Percentiles rank a stretch among this genome's conserved stretches.
Conservation (phyloP, 1,140 invertebrate species). For the Zaprionus davidi region DNA sequence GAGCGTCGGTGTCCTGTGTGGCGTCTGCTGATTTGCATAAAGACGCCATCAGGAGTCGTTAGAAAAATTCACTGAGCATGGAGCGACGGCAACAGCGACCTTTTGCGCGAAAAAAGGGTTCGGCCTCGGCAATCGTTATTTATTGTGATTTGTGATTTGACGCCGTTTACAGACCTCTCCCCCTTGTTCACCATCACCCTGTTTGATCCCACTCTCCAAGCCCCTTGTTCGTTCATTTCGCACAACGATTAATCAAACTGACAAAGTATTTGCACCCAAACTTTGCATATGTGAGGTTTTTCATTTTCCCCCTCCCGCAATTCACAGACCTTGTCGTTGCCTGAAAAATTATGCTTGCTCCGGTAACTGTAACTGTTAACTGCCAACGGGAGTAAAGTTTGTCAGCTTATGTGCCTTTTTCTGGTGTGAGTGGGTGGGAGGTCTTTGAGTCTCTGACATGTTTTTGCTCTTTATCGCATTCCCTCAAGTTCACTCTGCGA, state of each 20-base stretch:
- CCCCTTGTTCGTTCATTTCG: conserved; percentile 25
- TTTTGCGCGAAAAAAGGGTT: conserved; percentile 54
- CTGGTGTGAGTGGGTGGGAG: background rate
- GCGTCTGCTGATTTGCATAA: conserved; percentile 70
- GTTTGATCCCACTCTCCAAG: too few species aligned
- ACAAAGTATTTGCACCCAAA: conserved; percentile 71
- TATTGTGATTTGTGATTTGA: conserved; percentile 80
- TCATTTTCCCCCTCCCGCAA: background rate
- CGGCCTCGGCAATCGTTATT: conserved; percentile 56
- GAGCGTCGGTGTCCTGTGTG: conserved; percentile 30
- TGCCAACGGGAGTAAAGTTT: conserved; percentile 51
- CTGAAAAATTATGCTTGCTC: conserved; percentile 61
- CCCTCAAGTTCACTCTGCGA: conserved; percentile 32
- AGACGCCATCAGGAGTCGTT: conserved; percentile 70
- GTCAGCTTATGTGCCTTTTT: conserved; percentile 10
- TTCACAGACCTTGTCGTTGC: conserved; percentile 14
- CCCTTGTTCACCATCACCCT: background rate
- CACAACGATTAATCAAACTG: conserved; percentile 75
- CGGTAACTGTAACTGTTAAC: conserved; percentile 51
- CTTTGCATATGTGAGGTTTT: conserved; percentile 52
- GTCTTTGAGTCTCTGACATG: conserved; percentile 45
- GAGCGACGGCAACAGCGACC: conserved; percentile 2
- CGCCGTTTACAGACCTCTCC: conserved; percentile 54
- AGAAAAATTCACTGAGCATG: conserved; percentile 41
- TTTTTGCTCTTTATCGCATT: conserved; percentile 72